Conservation (phyloP, 2,888 invertebrate genomes). For the Volucella zonaria region DNA sequence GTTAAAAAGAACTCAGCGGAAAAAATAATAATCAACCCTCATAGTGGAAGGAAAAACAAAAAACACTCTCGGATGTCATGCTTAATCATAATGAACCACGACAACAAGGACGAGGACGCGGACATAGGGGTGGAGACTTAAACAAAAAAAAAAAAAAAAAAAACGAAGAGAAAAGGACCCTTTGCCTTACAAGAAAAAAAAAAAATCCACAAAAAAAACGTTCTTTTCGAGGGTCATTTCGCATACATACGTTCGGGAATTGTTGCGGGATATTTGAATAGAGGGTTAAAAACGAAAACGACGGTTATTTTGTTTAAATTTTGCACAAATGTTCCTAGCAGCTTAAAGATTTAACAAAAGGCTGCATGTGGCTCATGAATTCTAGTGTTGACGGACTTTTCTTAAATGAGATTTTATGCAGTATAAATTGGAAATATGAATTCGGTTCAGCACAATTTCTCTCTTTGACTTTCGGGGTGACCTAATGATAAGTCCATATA, state of each 20-base stretch:
- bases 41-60: conserved; percentile 11
- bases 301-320: conserved; percentile 43
- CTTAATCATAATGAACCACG: conserved; percentile 70
- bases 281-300: conserved; percentile 49
- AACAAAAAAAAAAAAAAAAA: conserved; percentile 10
- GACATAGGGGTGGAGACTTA: conserved; percentile 59
- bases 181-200: conserved; percentile 46
- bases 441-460: too few relatives aligned
- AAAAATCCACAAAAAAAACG: conserved; percentile 9
- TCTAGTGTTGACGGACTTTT: too few relatives aligned
- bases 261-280: conserved; percentile 38
- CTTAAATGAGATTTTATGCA: too few relatives aligned
- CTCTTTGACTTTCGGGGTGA: too few relatives aligned
- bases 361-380: not conserved
- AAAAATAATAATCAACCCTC: conserved; percentile 66
- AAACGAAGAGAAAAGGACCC: conserved; percentile 18
- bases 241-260: conserved; percentile 40
- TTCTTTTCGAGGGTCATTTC: conserved; percentile 65
- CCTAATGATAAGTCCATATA: too few relatives aligned
- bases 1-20: conserved; percentile 8
- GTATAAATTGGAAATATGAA: too few relatives aligned
- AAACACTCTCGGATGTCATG: conserved; percentile 63
- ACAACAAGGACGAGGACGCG: conserved; percentile 28
- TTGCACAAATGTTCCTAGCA: conserved; percentile 12
- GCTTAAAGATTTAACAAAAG: conserved; percentile 11